Base-by-base conservation (phyloP, 1,140 invertebrate species). In the Diorhabda elongata region DNA sequence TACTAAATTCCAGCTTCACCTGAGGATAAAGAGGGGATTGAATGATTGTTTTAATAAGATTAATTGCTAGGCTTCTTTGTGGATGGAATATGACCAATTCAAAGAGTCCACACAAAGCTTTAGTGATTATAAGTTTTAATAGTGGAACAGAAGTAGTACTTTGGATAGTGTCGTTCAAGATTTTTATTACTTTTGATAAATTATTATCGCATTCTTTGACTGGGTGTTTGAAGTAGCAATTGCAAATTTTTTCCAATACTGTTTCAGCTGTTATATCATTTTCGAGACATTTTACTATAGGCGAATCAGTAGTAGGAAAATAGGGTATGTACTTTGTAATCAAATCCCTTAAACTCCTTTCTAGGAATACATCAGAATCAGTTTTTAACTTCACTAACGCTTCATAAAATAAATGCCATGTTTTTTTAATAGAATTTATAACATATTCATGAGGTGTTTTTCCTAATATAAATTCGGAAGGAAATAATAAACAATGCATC, bases 351-450 rank as follows among this genome's bases (percentile, higher is more conserved):
- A 79, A 62, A 4, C 69, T 71, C 58, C 79, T 67, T 52, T 80
- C 78, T 9, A 81, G 45, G 67, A 76, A 81, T n/a, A 71, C 62
- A 69, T 81, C 79, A 41, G 72, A 67, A n/a, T 60, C 57, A 26
- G 26, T 44, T 42, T 74, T 72, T 11, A 81, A 60, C 58, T 72
- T 73, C 44, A 75, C 71, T 44, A 78, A 59, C 8, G 74, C 75
- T 60, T 73, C 66, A 42, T 78, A 73, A 72, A 76, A 81, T 42
- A 75, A 52, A 60, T 75, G 74, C 79, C 79, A 81, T 5, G 76
- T 77, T 58, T 73, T 75, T 58, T 74, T 72, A 0, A 79, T 67
- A 5, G 75, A 73, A 58, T 71, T 72, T 44, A 79, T 67, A 45
- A 77, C 66, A 47, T 71, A 73, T n/a, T 69, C 45, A 66, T 75